phyloP scores from a whole-genome alignment of 64 coral and sea anemone species.

The Catalaphyllia jardinei region DNA sequence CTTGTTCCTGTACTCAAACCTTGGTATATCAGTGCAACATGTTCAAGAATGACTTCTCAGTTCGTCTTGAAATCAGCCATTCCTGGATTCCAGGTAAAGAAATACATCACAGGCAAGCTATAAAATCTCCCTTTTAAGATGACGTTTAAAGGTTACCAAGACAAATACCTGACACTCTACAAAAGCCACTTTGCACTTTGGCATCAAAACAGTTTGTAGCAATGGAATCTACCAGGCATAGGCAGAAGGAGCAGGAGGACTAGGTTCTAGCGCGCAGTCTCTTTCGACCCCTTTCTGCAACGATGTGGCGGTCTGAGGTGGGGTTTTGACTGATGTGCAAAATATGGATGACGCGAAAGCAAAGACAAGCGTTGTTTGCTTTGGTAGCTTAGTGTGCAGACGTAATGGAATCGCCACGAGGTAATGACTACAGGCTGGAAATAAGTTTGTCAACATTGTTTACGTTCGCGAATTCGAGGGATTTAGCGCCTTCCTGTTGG shows the following conservation, averaged over 20 bases:
- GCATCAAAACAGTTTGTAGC: background rate
- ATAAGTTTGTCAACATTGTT: background rate
- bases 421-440: background rate
- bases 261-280: background rate
- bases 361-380: background rate
- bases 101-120: background rate
- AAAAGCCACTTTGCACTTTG: background rate
- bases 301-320: background rate
- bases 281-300: background rate
- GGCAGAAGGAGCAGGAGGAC: background rate
- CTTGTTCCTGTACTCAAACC: no score
- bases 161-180: background rate
- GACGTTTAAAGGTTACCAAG: background rate
- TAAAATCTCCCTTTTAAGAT: background rate
- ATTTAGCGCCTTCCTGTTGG: background rate
- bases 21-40: no score
- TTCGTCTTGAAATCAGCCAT: no score
- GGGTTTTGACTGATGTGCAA: no score
- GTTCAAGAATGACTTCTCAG: no score
- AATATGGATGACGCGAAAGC: background rate
- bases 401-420: background rate
- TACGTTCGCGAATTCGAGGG: background rate
- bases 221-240: background rate
- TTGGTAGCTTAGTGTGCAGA: background rate
- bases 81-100: no score